Base-by-base conservation (phyloP, 2,113 vertebrate genomes). In the Brienomyrus longianalis region DNA sequence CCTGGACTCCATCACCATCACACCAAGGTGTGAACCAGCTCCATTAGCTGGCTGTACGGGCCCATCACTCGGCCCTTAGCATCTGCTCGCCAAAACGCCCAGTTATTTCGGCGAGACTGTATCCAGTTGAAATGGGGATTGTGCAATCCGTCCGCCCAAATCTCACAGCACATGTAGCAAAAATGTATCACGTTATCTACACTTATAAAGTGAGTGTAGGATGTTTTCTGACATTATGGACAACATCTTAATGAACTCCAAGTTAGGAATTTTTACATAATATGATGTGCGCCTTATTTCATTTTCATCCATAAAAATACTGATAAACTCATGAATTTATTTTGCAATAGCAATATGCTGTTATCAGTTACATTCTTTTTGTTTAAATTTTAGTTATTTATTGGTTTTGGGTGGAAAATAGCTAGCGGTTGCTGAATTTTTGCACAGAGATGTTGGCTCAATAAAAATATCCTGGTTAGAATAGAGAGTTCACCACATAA, bases 1-100 rank as follows among this genome's bases (percentile, higher is more conserved):
- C 91, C 98, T 95, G 31, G 98, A 99, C 0, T 93, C 95, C 48
- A 97, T 97, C 93, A 98, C 1, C 59, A n/a, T 66, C 59, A 66
- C 62, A 70, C 98, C 83, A 99, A 93, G 19, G 91, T 91, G 17
- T 99, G 98, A 2, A 99, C 97, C 59, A 95, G 96, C 91, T 98
- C 98, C 15, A 99, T 98, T 92, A 99, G 94, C 39, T 95, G 96
- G 89, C 96, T 96, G 62, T 99, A 99, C 50, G 98, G 94, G 47
- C 90, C 89, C 0, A 96, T 93, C 0, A 97, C 96, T 0, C 90
- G 90, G 15, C 96, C 96, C 93, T 98, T 91, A 52, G 94, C 94
- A 10, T 94, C 93, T 93, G 98, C 99, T 92, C 0, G 86, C 39
- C 8, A 21, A 89, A 3, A 80, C 7, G 21, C 15, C 59, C 23